Conservation (phyloP, 1,140 invertebrate genomes). For the Subanguina moxae region DNA sequence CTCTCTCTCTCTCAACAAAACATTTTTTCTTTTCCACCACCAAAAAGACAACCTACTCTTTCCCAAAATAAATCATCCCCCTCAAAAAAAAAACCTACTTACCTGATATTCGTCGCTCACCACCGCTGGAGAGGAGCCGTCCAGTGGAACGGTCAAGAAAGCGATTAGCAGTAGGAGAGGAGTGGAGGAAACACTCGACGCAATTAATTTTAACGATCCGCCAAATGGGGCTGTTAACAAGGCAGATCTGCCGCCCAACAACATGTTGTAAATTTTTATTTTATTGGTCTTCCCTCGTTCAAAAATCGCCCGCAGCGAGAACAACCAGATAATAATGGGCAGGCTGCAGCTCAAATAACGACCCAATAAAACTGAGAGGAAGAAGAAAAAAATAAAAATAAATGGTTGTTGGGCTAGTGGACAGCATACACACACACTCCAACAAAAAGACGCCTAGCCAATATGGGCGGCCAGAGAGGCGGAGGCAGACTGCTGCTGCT, state of each 20-base stretch:
- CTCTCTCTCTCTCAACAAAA: neutral
- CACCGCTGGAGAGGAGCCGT: neutral
- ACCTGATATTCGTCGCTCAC: slow-evolving; percentile 13
- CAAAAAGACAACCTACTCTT: neutral
- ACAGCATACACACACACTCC: too few species aligned
- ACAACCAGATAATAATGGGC: neutral
- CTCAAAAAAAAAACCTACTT: neutral
- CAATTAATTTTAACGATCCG: slow-evolving; percentile 10
- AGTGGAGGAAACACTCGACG: neutral
- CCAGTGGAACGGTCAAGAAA: neutral
- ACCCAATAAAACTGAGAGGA: neutral
- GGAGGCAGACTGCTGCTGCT: too few species aligned
- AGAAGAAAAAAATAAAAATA: too few species aligned
- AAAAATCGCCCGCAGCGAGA: slow-evolving; percentile 7
- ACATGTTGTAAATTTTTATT: slow-evolving; percentile 10
- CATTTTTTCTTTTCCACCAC: neutral
- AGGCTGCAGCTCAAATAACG: neutral
- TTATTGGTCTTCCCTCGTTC: neutral
- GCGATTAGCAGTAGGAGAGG: neutral
- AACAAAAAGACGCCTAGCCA: too few species aligned
- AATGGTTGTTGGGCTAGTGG: too few species aligned
- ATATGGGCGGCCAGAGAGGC: too few species aligned
- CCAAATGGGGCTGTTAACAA: neutral
- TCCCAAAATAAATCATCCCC: too few species aligned
- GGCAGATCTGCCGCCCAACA: neutral